These are phyloP conservation scores for Meriones unguiculatus DNA, from an alignment of 2,113 vertebrate genomes.

Conservation along the genomic window DNA sequence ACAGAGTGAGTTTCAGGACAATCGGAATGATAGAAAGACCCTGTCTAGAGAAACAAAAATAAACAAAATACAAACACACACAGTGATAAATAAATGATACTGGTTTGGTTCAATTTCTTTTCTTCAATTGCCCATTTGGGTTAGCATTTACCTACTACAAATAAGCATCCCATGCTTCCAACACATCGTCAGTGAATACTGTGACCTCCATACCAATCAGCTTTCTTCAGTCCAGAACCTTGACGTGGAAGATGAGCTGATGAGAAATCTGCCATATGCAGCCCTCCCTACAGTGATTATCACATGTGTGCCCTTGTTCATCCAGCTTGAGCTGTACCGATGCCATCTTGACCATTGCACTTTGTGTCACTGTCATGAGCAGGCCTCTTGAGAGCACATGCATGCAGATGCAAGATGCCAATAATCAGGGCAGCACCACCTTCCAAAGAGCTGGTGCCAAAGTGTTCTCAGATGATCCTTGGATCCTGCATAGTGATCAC, in stretches of 20 bases:
- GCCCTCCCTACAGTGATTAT: background rate
- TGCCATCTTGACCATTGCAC: accelerated
- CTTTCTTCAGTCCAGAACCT: background rate
- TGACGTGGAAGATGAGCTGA: background rate
- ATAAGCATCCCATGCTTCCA: background rate
- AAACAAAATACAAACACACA: background rate
- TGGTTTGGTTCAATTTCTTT: background rate
- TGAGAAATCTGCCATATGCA: accelerated
- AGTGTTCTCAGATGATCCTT: accelerated
- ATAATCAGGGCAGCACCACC: accelerated
- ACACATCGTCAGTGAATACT: background rate
- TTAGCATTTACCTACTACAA: background rate
- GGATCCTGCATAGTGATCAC: accelerated
- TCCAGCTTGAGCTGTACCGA: accelerated
- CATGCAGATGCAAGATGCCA: accelerated
- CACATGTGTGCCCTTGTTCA: background rate
- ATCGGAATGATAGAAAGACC: background rate
- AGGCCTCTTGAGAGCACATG: accelerated
- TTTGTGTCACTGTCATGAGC: accelerated
- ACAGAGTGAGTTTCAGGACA: background rate
- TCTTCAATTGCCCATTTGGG: background rate
- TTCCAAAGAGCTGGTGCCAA: accelerated
- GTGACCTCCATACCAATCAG: background rate
- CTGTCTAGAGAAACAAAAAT: background rate
- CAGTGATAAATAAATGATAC: background rate